These are phyloP conservation scores for Hemicordylus capensis DNA, from an alignment of 2,113 vertebrate species.

Conservation along the genomic window DNA sequence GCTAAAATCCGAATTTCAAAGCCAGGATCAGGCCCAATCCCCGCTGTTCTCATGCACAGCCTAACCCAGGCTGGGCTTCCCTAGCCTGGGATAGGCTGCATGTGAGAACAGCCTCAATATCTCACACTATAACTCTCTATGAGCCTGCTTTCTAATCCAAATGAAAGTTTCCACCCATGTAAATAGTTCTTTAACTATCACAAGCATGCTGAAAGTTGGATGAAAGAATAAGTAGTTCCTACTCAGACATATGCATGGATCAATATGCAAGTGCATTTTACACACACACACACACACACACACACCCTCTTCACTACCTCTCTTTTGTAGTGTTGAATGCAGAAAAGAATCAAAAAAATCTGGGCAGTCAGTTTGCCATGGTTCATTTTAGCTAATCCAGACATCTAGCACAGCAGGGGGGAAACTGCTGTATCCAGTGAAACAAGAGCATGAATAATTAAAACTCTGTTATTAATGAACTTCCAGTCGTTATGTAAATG, in stretches of 20 bases:
- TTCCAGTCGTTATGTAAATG: conserved; percentile 90
- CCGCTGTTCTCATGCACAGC: too few relatives aligned
- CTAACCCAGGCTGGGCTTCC: too few relatives aligned
- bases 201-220: neutral
- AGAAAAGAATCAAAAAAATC: conserved; percentile 77
- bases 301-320: conserved; percentile 14
- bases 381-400: conserved; percentile 85
- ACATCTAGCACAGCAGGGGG: conserved; percentile 83
- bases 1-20: too few relatives aligned
- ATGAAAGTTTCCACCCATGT: conserved; percentile 14
- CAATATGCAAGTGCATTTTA: too few relatives aligned
- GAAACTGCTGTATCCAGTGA: conserved; percentile 86
- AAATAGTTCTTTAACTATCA: conserved; percentile 8
- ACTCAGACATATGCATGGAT: neutral
- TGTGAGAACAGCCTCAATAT: too few relatives aligned
- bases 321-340: conserved; percentile 63
- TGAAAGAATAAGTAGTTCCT: conserved; percentile 29
- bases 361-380: conserved; percentile 75
- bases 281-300: neutral
- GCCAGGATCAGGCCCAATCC: too few relatives aligned
- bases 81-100: too few relatives aligned
- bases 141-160: conserved; percentile 16
- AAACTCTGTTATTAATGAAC: conserved; percentile 90
- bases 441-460: conserved; percentile 94
- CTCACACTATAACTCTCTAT: conserved; percentile 19